Evolutionary conservation across 2,113 vertebrate species (phyloP).

Genomic region (Hypanus sabinus): DNA sequence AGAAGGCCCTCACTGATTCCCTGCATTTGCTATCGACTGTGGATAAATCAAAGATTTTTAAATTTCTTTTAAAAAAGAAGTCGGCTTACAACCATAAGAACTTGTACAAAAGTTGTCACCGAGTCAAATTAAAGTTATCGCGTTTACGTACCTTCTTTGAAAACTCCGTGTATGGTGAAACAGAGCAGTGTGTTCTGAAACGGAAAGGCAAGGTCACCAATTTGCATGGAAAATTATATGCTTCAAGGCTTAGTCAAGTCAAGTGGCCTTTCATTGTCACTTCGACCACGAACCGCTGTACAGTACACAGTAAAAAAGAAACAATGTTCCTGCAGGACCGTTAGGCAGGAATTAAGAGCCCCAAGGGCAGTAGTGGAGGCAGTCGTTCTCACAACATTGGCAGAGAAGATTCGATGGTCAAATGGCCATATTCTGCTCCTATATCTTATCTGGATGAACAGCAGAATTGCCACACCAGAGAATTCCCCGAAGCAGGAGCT

Average conservation of each 20-base stretch:
- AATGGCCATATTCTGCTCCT: too few species aligned
- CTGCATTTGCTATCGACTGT: conserved; percentile 70
- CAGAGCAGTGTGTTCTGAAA: conserved; percentile 72
- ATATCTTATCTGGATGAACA: too few species aligned
- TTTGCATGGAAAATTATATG: background rate
- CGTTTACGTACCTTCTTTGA: conserved; percentile 70
- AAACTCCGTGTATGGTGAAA: conserved; percentile 78
- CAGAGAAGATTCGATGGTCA: too few species aligned
- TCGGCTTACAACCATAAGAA: too few species aligned
- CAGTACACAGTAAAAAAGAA: too few species aligned
- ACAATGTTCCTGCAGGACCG: too few species aligned
- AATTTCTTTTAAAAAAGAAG: background rate
- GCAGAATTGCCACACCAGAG: too few species aligned
- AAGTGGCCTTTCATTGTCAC: too few species aligned
- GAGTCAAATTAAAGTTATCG: background rate
- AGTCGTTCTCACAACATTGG: too few species aligned
- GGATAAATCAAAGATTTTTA: background rate
- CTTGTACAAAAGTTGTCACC: background rate
- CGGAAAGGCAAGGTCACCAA: background rate
- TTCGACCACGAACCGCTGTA: too few species aligned
- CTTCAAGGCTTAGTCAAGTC: background rate
- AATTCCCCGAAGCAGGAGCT: too few species aligned
- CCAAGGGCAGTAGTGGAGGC: too few species aligned
- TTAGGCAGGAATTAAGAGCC: background rate
- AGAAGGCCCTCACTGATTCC: conserved; percentile 72